Evolutionary conservation across 2,888 invertebrate species (phyloP), one percentile per base, ranked within the genome.

Genomic region (Eristalinus sepulchralis): DNA sequence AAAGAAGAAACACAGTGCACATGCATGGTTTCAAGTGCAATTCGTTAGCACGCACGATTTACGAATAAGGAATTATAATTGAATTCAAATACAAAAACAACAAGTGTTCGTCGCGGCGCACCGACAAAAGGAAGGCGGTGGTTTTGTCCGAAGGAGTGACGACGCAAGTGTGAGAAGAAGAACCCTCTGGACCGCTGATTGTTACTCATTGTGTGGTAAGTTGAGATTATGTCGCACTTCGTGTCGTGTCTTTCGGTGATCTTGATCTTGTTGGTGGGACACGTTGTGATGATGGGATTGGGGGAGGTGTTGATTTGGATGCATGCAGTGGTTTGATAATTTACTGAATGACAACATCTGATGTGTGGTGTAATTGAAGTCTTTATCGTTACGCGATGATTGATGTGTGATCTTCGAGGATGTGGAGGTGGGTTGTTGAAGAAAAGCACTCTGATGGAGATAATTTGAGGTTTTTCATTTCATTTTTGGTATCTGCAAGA

Each of bases 1-100:
- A 47, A 27, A 17, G 33, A 8, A 20, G 63, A 63, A 72, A 76
- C 75, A 78, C 60, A 86, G 86, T 86, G 77, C 71, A 80, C 75
- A 73, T 82, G 86, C 78, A 86, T 66, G 75, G 55, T 82, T 83
- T 86, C 62, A 76, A 86, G 82, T 86, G 86, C 78, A 81, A 64
- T 68, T 72, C 67, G 57, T 72, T 47, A 67, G 71, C 76, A 77
- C 81, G 81, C 77, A 81, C 80, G 84, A 80, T 77, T 77, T 85
- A 85, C 76, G 68, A 73, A 81, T 73, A 82, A 81, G 67, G 81
- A 85, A 81, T 85, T 70, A 47, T 78, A 86, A 78, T 86, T 82
- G 82, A 86, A 86, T 86, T 82, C 27, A 70, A 39, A 67, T 17
- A 64, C 64, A 27, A 80, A 62, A 31, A 71, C 47, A 55, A 57